A percentile compares a stretch with the other conserved stretches of the same genome.
Conservation (phyloP, 2,113 vertebrate species). For the Damaliscus lunatus region DNA sequence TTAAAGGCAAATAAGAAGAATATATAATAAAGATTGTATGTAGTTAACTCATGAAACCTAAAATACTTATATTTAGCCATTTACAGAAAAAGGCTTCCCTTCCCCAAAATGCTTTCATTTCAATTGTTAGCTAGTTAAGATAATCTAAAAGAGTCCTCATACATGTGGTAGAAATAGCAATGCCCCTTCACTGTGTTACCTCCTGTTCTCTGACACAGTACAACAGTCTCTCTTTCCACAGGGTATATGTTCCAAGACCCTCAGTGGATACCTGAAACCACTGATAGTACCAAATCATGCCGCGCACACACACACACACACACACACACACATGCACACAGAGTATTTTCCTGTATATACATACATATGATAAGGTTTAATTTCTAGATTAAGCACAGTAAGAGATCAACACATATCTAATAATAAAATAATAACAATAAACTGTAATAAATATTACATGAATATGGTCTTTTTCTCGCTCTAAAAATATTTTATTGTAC, state of each 20-base stretch:
- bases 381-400: background rate
- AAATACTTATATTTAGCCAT: background rate
- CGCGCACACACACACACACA: accelerated
- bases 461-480: background rate
- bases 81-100: background rate
- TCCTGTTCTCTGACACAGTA: background rate
- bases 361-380: background rate
- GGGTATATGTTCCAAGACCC: background rate
- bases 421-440: background rate
- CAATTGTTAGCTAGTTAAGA: background rate
- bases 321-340: background rate
- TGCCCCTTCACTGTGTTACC: background rate
- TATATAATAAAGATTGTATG: background rate
- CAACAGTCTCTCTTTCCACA: background rate
- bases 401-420: background rate
- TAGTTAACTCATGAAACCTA: background rate
- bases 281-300: background rate
- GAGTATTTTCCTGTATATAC: background rate
- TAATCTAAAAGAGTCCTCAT: background rate
- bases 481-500: background rate
- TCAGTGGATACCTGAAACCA: background rate
- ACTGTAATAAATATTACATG: background rate
- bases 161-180: background rate
- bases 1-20: background rate
- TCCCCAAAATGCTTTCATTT: background rate